Conservation (phyloP, 2,113 vertebrate species). For the Eleginops maclovinus region DNA sequence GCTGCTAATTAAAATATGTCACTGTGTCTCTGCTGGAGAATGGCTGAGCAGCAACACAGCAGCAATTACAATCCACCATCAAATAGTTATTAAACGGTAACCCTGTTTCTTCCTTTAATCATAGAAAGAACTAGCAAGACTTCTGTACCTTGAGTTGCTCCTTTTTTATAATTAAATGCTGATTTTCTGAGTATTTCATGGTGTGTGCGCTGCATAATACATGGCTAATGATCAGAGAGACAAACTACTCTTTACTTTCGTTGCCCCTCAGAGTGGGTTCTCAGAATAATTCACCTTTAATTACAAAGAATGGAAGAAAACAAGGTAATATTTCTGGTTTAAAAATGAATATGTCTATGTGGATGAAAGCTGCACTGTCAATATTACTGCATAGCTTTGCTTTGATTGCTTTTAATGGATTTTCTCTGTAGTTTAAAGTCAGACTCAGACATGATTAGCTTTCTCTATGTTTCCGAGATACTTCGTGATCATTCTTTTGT, state of each 20-base stretch:
- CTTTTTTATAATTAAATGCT: constrained; percentile 44
- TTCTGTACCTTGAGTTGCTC: constrained; percentile 36
- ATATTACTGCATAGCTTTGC: not conserved
- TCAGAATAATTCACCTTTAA: constrained; percentile 56
- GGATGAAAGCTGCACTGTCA: constrained; percentile 18
- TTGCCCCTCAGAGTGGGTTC: constrained; percentile 48
- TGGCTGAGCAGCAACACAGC: constrained; percentile 17
- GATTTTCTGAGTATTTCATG: constrained; percentile 44
- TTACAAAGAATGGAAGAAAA: constrained; percentile 40
- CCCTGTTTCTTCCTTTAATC: constrained; percentile 42
- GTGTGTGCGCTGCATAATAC: constrained; percentile 56
- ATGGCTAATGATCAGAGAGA: constrained; percentile 57
- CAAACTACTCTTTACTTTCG: constrained; percentile 34
- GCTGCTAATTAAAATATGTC: constrained; percentile 54
- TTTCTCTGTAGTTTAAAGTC: constrained; percentile 1
- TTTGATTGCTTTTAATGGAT: not conserved
- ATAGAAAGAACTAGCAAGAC: constrained; percentile 12
- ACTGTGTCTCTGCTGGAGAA: constrained; percentile 27
- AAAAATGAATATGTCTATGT: not conserved
- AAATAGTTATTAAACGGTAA: constrained; percentile 15
- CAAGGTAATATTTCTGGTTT: constrained; percentile 35
- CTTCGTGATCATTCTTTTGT: no score
- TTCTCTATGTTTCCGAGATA: not conserved
- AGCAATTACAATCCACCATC: constrained; percentile 32
- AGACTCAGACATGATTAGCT: constrained; percentile 8